Conservation (phyloP, 2,888 invertebrate genomes). For the Parthenolecanium corni region DNA sequence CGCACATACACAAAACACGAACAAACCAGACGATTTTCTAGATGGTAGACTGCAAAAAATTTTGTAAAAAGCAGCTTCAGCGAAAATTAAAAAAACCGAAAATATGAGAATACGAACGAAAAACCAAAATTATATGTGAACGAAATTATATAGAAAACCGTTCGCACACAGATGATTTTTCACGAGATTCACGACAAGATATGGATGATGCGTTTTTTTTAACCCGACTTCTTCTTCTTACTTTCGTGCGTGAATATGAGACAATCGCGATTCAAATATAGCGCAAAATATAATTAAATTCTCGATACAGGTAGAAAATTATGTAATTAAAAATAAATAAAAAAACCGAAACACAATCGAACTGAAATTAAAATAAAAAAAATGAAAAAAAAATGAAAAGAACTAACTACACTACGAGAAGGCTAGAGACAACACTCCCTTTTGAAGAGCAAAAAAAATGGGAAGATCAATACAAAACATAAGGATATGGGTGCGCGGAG, state of each 20-base stretch:
- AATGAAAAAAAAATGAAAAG: conserved; percentile 18
- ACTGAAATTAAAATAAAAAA: background rate
- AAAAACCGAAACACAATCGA: conserved; percentile 16
- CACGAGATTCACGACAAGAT: no score
- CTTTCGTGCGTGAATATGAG: no score
- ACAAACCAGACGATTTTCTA: background rate
- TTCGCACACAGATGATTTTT: no score
- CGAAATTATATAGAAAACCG: no score
- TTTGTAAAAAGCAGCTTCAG: conserved; percentile 19
- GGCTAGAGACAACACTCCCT: conserved; percentile 27
- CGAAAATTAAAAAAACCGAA: conserved; percentile 14
- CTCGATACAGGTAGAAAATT: background rate
- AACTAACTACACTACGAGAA: conserved; percentile 25
- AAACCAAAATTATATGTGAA: conserved; percentile 7
- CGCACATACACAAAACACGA: background rate
- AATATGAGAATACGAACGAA: conserved; percentile 1
- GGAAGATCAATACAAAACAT: conserved; percentile 21
- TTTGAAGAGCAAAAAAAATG: background rate
- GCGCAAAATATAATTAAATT: conserved; percentile 18
- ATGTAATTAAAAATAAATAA: conserved; percentile 11
- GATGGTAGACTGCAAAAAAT: background rate
- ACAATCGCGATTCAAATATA: background rate
- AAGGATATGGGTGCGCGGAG: background rate
- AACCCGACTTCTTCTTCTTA: no score
- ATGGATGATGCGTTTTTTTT: no score